Percentiles rank a stretch among this genome's conserved stretches.
Evolutionary conservation across 2,113 vertebrate genomes (phyloP).

Genomic region (Ploceus nigricollis): DNA sequence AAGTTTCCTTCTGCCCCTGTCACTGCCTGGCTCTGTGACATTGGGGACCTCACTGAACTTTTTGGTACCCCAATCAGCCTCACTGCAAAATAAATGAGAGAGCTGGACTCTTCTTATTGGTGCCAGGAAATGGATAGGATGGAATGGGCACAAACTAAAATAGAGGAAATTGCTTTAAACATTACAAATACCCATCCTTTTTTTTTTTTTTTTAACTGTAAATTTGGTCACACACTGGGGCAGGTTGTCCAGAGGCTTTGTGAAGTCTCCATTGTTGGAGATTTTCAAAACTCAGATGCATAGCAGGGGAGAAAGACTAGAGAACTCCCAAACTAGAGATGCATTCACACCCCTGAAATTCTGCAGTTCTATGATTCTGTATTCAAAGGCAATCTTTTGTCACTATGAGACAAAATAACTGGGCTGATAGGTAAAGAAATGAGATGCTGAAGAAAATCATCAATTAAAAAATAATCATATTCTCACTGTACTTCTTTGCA

Average conservation of each 20-base stretch:
- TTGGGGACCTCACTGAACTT: neutral
- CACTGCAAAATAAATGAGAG: neutral
- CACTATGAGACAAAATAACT: neutral
- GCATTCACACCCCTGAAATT: neutral
- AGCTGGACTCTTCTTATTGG: neutral
- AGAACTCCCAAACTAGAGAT: neutral
- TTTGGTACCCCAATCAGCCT: neutral
- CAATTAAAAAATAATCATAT: neutral
- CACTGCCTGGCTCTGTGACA: neutral
- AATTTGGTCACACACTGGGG: accelerated
- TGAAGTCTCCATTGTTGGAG: neutral
- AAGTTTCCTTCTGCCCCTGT: neutral
- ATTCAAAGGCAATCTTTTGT: neutral
- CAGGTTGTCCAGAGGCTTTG: neutral
- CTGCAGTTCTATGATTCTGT: neutral
- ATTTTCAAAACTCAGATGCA: neutral
- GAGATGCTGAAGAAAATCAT: neutral
- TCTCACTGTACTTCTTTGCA: neutral
- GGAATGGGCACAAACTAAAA: neutral
- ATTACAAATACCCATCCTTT: neutral
- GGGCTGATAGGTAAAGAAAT: neutral
- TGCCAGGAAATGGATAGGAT: neutral
- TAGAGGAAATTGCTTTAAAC: neutral
- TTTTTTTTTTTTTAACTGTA: neutral
- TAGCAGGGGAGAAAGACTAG: neutral